phyloP scores from a whole-genome alignment of 2,888 invertebrate species.

The Mantis religiosa region DNA sequence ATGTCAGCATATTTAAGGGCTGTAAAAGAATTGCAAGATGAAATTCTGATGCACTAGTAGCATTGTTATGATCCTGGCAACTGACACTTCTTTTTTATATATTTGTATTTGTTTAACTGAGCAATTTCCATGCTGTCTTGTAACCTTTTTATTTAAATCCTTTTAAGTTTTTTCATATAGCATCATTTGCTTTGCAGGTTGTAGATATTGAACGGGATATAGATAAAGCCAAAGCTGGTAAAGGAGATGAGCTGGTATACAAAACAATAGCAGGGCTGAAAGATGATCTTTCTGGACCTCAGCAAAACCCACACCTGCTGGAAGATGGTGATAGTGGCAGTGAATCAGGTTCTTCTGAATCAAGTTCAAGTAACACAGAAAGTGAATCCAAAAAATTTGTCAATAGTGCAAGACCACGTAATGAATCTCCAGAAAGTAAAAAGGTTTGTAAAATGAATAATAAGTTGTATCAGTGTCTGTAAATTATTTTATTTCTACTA shows the following conservation, averaged over 20 bases:
- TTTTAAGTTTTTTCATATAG: constrained; percentile 1
- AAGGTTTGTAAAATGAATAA: constrained; percentile 37
- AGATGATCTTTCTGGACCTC: constrained; percentile 70
- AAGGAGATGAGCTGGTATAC: constrained; percentile 70
- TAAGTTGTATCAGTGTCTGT: no score
- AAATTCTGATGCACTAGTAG: no score
- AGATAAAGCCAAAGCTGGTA: constrained; percentile 69
- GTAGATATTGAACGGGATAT: constrained; percentile 84
- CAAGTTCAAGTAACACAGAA: constrained; percentile 25
- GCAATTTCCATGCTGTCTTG: not conserved
- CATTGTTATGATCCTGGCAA: no score
- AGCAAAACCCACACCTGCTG: constrained; percentile 61
- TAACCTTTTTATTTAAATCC: constrained; percentile 4
- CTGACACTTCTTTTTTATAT: no score
- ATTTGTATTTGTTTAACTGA: no score
- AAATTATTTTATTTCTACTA: no score
- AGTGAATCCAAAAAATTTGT: constrained; percentile 41
- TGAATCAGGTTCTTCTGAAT: constrained; percentile 31
- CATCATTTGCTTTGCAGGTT: constrained; percentile 53
- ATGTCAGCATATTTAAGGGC: no score
- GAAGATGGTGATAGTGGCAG: constrained; percentile 31
- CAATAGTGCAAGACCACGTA: constrained; percentile 40
- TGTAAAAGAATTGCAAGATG: no score
- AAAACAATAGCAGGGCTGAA: constrained; percentile 83
- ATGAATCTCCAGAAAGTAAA: constrained; percentile 48